Evolutionary conservation across 2,113 vertebrate species (phyloP).

Genomic region (Epinephelus cyanopodus): DNA sequence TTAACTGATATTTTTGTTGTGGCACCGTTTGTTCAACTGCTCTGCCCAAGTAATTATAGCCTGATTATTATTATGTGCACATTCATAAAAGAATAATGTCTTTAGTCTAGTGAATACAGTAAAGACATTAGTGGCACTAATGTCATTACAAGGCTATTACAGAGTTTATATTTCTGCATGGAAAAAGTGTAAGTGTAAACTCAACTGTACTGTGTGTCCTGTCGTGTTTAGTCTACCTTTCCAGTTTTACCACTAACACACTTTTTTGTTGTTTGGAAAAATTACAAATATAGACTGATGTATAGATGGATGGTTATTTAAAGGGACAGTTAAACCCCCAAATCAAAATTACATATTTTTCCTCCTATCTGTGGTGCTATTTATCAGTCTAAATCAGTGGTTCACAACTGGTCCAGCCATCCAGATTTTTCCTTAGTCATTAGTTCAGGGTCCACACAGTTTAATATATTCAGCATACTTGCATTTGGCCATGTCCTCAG

Average conservation of each 20-base stretch:
- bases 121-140: slow-evolving; percentile 21
- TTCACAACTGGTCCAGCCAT: too few relatives aligned
- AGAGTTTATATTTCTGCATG: slow-evolving; percentile 29
- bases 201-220: neutral
- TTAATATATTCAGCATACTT: too few relatives aligned
- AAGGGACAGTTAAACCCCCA: too few relatives aligned
- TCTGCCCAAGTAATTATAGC: slow-evolving; percentile 47
- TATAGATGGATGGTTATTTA: neutral
- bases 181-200: slow-evolving; percentile 1
- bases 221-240: slow-evolving; percentile 10
- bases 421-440: too few relatives aligned
- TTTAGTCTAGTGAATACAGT: slow-evolving; percentile 12
- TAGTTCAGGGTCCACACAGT: too few relatives aligned
- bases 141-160: slow-evolving; percentile 14
- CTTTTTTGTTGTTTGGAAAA: neutral
- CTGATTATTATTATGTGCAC: slow-evolving; percentile 33
- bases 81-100: slow-evolving; percentile 43
- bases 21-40: slow-evolving; percentile 40
- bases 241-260: slow-evolving; percentile 9
- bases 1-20: slow-evolving; percentile 61
- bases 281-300: neutral
- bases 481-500: too few relatives aligned
- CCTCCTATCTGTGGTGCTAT: too few relatives aligned
- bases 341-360: too few relatives aligned
- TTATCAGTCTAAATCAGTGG: too few relatives aligned